A percentile compares a stretch with the other conserved stretches of the same genome.
phyloP scores from a whole-genome alignment of 2,888 invertebrate species.

The Hypercompe scribonia region DNA sequence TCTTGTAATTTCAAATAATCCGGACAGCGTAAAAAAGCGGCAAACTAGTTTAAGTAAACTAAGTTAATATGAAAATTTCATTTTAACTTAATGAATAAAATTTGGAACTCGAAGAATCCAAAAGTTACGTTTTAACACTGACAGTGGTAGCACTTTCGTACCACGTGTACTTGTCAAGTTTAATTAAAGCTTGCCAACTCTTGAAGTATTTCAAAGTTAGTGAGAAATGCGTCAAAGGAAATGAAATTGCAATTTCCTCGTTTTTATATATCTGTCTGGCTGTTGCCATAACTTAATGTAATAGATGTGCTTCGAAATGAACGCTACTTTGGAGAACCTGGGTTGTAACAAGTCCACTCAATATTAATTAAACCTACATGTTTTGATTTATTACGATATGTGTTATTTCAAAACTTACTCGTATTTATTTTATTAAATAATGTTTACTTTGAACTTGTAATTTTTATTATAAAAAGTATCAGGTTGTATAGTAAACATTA shows the following conservation, averaged over 20 bases:
- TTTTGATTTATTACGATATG: background rate
- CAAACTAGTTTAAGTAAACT: slow-evolving; percentile 14
- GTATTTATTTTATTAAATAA: slow-evolving; percentile 5
- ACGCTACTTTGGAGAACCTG: background rate
- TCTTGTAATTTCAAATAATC: background rate
- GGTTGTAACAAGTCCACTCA: background rate
- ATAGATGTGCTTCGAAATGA: slow-evolving; percentile 9
- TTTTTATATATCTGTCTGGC: slow-evolving; percentile 26
- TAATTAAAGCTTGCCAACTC: slow-evolving; percentile 53
- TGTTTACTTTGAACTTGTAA: too few species aligned
- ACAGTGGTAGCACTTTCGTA: slow-evolving; percentile 30
- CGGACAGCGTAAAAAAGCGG: background rate
- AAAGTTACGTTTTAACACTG: slow-evolving; percentile 32
- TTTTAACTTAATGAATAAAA: slow-evolving; percentile 36
- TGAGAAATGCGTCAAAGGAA: slow-evolving; percentile 47
- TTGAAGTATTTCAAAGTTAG: slow-evolving; percentile 36
- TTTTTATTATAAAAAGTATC: slow-evolving; percentile 10
- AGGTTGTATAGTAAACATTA: background rate
- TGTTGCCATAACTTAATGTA: slow-evolving; percentile 28
- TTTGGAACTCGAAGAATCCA: slow-evolving; percentile 23
- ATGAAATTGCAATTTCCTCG: slow-evolving; percentile 51
- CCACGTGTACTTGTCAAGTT: slow-evolving; percentile 49
- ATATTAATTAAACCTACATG: slow-evolving; percentile 4
- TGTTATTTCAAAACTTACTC: slow-evolving; percentile 2
- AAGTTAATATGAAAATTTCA: slow-evolving; percentile 23